These are phyloP conservation scores for Zygaena filipendulae DNA, from an alignment of 2,888 invertebrate species.

Conservation along the genomic window DNA sequence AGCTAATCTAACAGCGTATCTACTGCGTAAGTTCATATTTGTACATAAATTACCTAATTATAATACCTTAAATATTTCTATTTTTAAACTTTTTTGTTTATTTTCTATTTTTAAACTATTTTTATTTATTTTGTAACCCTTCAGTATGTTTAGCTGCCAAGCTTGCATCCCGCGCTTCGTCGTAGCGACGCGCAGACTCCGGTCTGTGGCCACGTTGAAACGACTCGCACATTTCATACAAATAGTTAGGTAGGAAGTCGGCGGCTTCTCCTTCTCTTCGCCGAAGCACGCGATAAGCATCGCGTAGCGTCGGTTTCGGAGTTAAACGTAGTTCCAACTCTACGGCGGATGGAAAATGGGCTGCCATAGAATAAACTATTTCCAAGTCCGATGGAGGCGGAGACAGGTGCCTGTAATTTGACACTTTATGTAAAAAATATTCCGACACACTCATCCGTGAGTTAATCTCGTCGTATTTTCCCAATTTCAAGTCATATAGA, in stretches of 20 bases:
- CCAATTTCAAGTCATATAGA: slow-evolving; percentile 55
- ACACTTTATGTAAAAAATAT: slow-evolving; percentile 58
- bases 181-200: slow-evolving; percentile 40
- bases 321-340: slow-evolving; percentile 56
- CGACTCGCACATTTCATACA: slow-evolving; percentile 62
- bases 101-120: too few species aligned
- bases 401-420: slow-evolving; percentile 50
- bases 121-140: too few species aligned
- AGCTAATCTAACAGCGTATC: too few species aligned
- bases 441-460: slow-evolving; percentile 54
- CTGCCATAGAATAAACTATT: slow-evolving; percentile 56
- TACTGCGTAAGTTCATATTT: too few species aligned
- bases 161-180: slow-evolving; percentile 27
- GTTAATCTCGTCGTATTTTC: slow-evolving; percentile 47
- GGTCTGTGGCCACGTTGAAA: slow-evolving; percentile 51
- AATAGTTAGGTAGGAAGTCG: slow-evolving; percentile 57
- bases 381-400: slow-evolving; percentile 60
- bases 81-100: too few species aligned
- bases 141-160: slow-evolving; percentile 28
- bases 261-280: slow-evolving; percentile 53
- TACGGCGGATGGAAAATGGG: slow-evolving; percentile 55
- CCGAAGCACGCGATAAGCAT: slow-evolving; percentile 52
- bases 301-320: slow-evolving; percentile 55
- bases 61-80: too few species aligned
- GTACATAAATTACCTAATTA: too few species aligned